Conservation (phyloP, 2,888 invertebrate species). For the Cephus rjabovi region DNA sequence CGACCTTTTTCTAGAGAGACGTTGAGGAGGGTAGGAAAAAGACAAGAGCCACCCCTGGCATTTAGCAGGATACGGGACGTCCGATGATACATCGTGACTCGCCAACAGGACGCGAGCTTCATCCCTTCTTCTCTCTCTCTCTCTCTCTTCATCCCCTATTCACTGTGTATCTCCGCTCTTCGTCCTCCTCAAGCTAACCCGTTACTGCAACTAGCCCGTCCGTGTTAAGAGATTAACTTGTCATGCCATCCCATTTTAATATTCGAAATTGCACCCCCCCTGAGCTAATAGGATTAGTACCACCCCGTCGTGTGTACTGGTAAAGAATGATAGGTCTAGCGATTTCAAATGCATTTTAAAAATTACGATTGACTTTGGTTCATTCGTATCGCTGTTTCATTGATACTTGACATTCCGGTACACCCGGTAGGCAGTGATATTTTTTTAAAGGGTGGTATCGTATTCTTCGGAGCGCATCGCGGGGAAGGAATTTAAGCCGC, state of each 20-base stretch:
- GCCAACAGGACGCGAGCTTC: conserved; percentile 16
- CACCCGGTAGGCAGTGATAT: not conserved
- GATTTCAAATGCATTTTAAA: not conserved
- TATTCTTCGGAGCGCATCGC: not conserved
- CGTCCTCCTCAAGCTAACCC: conserved; percentile 16
- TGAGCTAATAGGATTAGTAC: not conserved
- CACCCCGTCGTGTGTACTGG: not conserved
- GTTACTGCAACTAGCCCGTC: conserved; percentile 32
- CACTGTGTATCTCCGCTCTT: conserved; percentile 1
- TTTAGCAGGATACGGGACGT: conserved; percentile 32
- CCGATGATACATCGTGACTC: conserved; percentile 44
- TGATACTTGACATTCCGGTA: not conserved
- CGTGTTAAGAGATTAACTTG: conserved; percentile 57
- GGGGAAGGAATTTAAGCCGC: not conserved
- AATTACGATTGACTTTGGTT: not conserved
- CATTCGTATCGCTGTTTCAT: not conserved
- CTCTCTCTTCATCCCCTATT: conserved; percentile 5
- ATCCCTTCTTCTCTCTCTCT: conserved; percentile 8
- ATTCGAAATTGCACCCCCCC: conserved; percentile 31
- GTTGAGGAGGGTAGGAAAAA: not conserved
- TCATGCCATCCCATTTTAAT: conserved; percentile 52
- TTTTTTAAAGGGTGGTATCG: not conserved
- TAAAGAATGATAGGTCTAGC: not conserved
- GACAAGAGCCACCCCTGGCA: conserved; percentile 34
- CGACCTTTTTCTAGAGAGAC: not conserved